Conservation (phyloP, 2,888 invertebrate species). For the Noctua janthe region DNA sequence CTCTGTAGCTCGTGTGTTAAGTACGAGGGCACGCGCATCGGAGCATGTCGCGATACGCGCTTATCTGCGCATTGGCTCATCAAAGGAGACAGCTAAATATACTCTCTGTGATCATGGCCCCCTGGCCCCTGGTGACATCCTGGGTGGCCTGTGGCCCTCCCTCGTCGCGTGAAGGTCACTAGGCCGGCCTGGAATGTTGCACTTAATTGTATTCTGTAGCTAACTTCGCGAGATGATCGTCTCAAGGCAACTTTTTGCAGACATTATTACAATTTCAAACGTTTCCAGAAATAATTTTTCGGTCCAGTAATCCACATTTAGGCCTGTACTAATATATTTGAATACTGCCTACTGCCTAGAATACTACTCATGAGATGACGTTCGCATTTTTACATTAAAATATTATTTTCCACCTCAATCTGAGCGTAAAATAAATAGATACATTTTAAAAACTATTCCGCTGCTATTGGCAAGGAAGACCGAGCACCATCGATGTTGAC, state of each 20-base stretch:
- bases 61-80: slow-evolving; percentile 81
- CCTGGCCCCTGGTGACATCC: slow-evolving; percentile 65
- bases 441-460: neutral
- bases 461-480: neutral
- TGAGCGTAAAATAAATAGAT: neutral
- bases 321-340: neutral
- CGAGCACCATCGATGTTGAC: slow-evolving; percentile 3
- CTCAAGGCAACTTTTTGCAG: slow-evolving; percentile 52
- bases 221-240: slow-evolving; percentile 41
- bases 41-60: slow-evolving; percentile 77
- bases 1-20: slow-evolving; percentile 60
- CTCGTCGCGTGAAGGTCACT: slow-evolving; percentile 69
- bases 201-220: slow-evolving; percentile 49
- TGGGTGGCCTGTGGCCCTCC: slow-evolving; percentile 72
- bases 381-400: neutral
- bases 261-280: slow-evolving; percentile 26
- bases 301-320: slow-evolving; percentile 22
- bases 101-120: slow-evolving; percentile 76
- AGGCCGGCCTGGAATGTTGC: slow-evolving; percentile 57
- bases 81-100: slow-evolving; percentile 83
- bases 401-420: neutral
- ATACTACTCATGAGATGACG: neutral
- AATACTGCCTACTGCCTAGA: neutral
- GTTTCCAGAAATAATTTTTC: slow-evolving; percentile 57
- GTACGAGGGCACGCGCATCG: slow-evolving; percentile 69